Evolutionary conservation across 2,797 vertebrate genomes (phyloP).

Genomic region (Cynopterus sphinx): DNA sequence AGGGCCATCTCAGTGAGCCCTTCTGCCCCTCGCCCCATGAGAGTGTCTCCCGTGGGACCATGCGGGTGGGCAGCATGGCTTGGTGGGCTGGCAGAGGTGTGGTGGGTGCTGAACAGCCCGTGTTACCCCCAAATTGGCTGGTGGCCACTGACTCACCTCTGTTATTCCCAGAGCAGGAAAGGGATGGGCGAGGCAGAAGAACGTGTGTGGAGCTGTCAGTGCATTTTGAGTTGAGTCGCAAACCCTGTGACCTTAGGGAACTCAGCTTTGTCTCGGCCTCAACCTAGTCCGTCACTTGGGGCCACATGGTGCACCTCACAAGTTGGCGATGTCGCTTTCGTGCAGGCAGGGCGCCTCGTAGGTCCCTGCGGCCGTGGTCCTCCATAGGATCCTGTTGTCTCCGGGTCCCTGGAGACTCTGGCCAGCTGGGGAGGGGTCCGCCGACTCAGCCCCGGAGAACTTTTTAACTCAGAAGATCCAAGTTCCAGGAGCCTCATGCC

Average conservation of each 20-base stretch:
- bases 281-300: neutral
- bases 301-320: rapidly evolving
- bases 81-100: neutral
- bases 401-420: neutral
- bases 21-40: neutral
- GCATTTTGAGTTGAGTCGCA: neutral
- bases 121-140: neutral
- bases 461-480: neutral
- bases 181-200: neutral
- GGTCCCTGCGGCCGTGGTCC: neutral
- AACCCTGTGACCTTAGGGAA: neutral
- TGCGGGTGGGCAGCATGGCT: too few species aligned
- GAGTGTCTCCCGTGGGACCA: neutral
- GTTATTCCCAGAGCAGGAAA: neutral
- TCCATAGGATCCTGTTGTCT: neutral
- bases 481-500: neutral
- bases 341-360: rapidly evolving
- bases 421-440: neutral
- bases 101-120: rapidly evolving
- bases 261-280: neutral
- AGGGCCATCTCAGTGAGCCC: neutral
- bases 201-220: neutral
- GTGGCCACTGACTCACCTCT: neutral
- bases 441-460: neutral
- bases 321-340: rapidly evolving